These are phyloP conservation scores for Gallinago stenura DNA, from an alignment of 2,797 vertebrate species.

Conservation along the genomic window DNA sequence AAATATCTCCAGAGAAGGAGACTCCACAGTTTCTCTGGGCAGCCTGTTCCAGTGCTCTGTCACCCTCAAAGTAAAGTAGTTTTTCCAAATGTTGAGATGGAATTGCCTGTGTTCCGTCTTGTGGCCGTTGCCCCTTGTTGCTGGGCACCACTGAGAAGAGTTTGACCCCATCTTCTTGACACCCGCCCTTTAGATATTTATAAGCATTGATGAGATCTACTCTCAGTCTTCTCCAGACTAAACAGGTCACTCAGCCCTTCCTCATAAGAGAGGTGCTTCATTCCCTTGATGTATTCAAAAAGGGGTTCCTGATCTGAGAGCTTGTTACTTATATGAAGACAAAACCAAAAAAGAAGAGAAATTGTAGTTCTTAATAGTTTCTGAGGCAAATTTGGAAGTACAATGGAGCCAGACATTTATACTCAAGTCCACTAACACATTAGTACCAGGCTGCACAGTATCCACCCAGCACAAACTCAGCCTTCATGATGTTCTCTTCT, in stretches of 20 bases:
- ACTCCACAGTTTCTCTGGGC: background rate
- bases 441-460: background rate
- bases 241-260: too few relatives aligned
- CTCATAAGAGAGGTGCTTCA: too few relatives aligned
- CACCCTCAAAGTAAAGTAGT: background rate
- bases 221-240: too few relatives aligned
- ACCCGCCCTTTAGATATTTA: too few relatives aligned
- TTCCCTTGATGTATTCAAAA: background rate
- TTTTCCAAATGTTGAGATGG: background rate
- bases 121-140: background rate
- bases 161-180: background rate
- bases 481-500: background rate
- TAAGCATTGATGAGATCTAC: too few relatives aligned
- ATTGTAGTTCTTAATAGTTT: background rate
- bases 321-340: background rate
- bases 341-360: background rate
- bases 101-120: background rate
- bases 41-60: background rate
- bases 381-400: background rate
- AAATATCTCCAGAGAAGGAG: background rate
- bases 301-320: background rate
- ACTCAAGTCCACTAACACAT: background rate
- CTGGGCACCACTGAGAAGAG: background rate
- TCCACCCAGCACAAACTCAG: background rate
- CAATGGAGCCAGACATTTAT: background rate